Percentiles rank a stretch among this genome's conserved stretches.
Conservation (phyloP, 2,888 invertebrate genomes). For the Drosophila yooni region DNA sequence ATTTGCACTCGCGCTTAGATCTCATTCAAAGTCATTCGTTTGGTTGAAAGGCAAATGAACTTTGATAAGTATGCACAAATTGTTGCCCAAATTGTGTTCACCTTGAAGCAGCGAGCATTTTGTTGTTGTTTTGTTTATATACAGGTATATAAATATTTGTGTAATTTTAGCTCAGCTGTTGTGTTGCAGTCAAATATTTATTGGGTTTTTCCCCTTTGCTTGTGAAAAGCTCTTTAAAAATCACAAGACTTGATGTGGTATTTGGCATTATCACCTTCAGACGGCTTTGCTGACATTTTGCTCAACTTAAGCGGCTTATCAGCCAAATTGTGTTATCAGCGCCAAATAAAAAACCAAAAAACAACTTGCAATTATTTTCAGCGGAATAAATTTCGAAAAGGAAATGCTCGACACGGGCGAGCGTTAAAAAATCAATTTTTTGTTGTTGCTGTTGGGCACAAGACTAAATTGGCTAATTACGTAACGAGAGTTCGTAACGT, state of each 20-base stretch:
- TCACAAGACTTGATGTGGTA: conserved; percentile 58
- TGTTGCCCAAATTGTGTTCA: conserved; percentile 15
- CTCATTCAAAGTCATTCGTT: conserved; percentile 20
- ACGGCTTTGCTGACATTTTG: conserved; percentile 53
- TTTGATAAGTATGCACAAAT: conserved; percentile 10
- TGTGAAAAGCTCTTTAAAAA: conserved; percentile 35
- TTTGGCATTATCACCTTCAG: conserved; percentile 61
- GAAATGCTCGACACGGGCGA: conserved; percentile 2
- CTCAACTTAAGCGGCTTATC: conserved; percentile 41
- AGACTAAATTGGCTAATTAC: conserved; percentile 31
- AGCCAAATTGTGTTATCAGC: conserved; percentile 38
- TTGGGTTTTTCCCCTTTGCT: not conserved
- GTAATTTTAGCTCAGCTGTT: conserved; percentile 6
- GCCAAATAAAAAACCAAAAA: not conserved
- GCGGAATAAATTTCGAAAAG: conserved; percentile 6
- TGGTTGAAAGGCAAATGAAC: conserved; percentile 44
- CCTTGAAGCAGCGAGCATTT: conserved; percentile 30
- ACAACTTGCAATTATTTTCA: conserved; percentile 12
- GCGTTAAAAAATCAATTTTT: not conserved
- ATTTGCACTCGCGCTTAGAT: conserved; percentile 20
- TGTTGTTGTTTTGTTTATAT: not conserved
- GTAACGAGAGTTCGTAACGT: conserved; percentile 18
- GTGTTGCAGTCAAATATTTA: not conserved
- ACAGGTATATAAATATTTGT: not conserved
- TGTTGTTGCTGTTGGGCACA: conserved; percentile 4